A percentile compares a stretch with the other conserved stretches of the same genome.
Conservation (phyloP, 2,113 vertebrate genomes). For the Petroica traversi region DNA sequence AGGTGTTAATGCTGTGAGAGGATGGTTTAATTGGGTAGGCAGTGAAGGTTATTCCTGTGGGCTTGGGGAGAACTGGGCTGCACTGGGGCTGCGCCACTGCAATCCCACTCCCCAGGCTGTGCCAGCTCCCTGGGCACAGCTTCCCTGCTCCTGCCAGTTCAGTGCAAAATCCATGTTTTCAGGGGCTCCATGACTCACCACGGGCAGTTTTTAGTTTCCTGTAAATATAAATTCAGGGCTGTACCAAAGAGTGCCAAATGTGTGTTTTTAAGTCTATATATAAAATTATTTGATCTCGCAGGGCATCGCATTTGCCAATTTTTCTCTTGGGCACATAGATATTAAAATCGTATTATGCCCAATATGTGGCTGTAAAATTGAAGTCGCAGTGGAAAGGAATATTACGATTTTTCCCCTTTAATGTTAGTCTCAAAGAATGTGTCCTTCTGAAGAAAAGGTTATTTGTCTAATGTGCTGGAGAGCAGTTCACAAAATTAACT, state of each 20-base stretch:
- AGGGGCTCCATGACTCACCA: background rate
- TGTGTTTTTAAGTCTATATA: slow-evolving; percentile 26
- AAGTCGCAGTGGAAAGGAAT: background rate
- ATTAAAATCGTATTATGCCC: slow-evolving; percentile 21
- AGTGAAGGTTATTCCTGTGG: background rate
- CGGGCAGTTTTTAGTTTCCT: background rate
- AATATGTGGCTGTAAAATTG: background rate
- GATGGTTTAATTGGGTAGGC: background rate
- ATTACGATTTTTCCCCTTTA: slow-evolving; percentile 1
- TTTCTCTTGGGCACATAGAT: slow-evolving; percentile 22
- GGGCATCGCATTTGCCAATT: background rate
- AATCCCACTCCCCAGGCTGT: too few species aligned
- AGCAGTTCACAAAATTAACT: background rate
- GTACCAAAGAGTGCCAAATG: slow-evolving; percentile 15
- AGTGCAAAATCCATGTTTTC: background rate
- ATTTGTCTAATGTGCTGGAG: slow-evolving; percentile 17
- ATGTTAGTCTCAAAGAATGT: slow-evolving; percentile 4
- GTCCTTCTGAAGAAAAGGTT: slow-evolving; percentile 31
- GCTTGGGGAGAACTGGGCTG: accelerated
- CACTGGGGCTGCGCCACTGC: too few species aligned
- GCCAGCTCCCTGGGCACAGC: background rate
- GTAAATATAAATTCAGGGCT: slow-evolving; percentile 24
- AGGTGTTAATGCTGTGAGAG: background rate
- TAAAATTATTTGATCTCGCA: slow-evolving; percentile 8
- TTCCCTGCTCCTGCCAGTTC: background rate